Base-by-base conservation (phyloP, 2,113 vertebrate genomes). In the Spea bombifrons region DNA sequence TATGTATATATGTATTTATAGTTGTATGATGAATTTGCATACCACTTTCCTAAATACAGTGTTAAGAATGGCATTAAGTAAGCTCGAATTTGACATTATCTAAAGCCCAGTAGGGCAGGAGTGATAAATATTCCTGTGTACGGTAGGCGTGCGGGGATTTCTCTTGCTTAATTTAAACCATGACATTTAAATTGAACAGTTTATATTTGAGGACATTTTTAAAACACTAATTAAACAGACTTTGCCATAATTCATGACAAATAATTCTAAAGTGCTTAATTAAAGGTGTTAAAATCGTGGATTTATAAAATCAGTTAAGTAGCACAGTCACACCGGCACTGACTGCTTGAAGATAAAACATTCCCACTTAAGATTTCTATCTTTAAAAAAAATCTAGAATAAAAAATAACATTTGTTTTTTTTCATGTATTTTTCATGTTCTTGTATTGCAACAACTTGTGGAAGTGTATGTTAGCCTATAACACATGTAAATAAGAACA, bases 131-230 rank as follows among this genome's bases (percentile, higher is more conserved):
- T 53, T 71, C 13, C 44, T 71, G 50, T 52, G 17, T 46, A 71
- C 43, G 17, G 17, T 43, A 55, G 13, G 50, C 15, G 7, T 50
- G 44, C 17, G 15, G 50, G 16, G 43, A 53, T 71, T 71, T 52
- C 44, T 52, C n/a, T 53, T 17, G 17, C 69, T 53, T 55, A n/a
- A 53, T 30, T 30, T 52, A 53, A 52, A 53, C 49, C 16, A 71
- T 71, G 69, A 71, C 69, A 71, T 71, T 71, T 71, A 52, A 71
- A 71, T 16, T 15, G 69, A 52, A 49, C 67, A 69, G 48, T 49
- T 71, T 71, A 71, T 71, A 55, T 55, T 55, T 71, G 69, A 71
- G 69, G 30, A 43, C 16, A 5, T 16, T 64, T 69, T 69, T 50
- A 69, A 69, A 69, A n/a, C 48, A 17, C 67, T 50, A 69, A 69